Evolutionary conservation across 2,888 invertebrate genomes (phyloP).

Genomic region (Zygothrica quintamaculata): DNA sequence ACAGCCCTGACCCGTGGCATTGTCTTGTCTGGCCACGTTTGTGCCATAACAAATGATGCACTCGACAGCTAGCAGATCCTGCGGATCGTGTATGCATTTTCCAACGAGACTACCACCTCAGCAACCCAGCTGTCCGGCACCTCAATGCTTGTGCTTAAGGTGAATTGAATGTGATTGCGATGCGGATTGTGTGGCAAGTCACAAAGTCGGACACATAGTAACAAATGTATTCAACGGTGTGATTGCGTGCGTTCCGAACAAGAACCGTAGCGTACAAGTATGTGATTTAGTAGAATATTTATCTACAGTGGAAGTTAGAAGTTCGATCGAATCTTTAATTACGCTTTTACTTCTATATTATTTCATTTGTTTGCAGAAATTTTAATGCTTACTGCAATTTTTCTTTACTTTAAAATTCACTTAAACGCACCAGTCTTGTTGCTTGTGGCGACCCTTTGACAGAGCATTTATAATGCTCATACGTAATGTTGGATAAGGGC

Average conservation of each 20-base stretch:
- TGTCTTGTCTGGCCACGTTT: slow-evolving; percentile 78
- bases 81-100: slow-evolving; percentile 18
- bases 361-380: too few species aligned
- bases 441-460: slow-evolving; percentile 12
- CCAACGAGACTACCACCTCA: slow-evolving; percentile 7
- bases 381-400: too few species aligned
- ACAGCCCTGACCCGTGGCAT: slow-evolving; percentile 50
- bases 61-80: slow-evolving; percentile 44
- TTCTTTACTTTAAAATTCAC: background rate
- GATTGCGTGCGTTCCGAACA: slow-evolving; percentile 14
- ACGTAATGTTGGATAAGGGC: slow-evolving; percentile 16
- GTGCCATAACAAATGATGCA: slow-evolving; percentile 73
- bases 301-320: background rate
- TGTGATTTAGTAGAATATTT: background rate
- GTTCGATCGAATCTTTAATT: too few species aligned
- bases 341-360: too few species aligned
- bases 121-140: slow-evolving; percentile 27
- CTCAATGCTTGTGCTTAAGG: slow-evolving; percentile 44
- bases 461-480: slow-evolving; percentile 32
- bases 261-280: background rate
- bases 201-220: slow-evolving; percentile 8
- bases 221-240: slow-evolving; percentile 10
- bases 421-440: background rate
- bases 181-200: slow-evolving; percentile 2
- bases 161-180: slow-evolving; percentile 49